Conservation (phyloP, 2,113 vertebrate species). For the Passer montanus region DNA sequence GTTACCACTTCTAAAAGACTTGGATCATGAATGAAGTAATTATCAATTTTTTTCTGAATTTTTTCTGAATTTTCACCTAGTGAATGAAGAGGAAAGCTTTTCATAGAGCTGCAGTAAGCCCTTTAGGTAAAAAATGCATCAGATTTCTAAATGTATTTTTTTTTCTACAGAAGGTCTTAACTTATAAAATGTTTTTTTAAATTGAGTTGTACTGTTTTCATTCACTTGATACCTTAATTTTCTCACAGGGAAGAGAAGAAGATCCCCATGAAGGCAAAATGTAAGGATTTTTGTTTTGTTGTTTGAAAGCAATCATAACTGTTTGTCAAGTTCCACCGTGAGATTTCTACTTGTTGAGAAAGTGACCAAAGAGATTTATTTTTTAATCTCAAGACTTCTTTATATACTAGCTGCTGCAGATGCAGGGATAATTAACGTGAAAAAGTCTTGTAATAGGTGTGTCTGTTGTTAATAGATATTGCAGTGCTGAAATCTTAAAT, state of each 20-base stretch:
- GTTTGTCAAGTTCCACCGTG: background rate
- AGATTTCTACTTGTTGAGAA: background rate
- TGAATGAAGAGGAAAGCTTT: background rate
- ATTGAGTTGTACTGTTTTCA: background rate
- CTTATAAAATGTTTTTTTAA: fast-evolving
- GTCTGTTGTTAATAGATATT: background rate
- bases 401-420: background rate
- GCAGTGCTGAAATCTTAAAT: background rate
- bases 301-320: background rate
- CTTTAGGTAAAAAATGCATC: background rate
- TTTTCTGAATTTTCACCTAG: background rate
- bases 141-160: background rate
- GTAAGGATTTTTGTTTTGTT: constrained; percentile 79
- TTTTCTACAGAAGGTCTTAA: background rate
- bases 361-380: background rate
- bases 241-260: constrained; percentile 91
- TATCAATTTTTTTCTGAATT: background rate
- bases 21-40: background rate
- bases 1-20: background rate
- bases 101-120: background rate
- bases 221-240: constrained; percentile 42
- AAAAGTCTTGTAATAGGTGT: background rate
- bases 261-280: constrained; percentile 99
- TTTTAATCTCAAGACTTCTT: background rate
- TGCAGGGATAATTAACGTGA: background rate